A percentile compares a stretch with the other conserved stretches of the same genome.
Conservation (phyloP, 2,797 vertebrate genomes). For the Sebastes matsubarae region DNA sequence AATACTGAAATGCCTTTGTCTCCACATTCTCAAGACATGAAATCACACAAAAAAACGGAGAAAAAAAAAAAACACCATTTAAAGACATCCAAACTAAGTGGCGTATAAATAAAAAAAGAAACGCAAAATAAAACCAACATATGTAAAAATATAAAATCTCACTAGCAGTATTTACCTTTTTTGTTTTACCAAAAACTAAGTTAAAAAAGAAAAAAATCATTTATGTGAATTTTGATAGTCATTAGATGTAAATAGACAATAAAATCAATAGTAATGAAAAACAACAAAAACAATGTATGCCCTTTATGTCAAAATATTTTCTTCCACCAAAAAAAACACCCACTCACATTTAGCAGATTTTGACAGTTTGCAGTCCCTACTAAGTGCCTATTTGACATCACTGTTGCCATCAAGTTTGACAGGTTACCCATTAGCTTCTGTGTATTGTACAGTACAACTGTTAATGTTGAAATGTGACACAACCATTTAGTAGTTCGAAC, state of each 20-base stretch:
- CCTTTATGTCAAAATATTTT: slow-evolving; percentile 76
- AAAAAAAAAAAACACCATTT: slow-evolving; percentile 82
- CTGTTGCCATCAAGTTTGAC: slow-evolving; percentile 43
- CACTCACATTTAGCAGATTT: slow-evolving; percentile 64
- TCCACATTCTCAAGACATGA: slow-evolving; percentile 88
- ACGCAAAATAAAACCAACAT: slow-evolving; percentile 82
- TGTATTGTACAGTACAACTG: slow-evolving; percentile 28
- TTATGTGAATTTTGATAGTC: slow-evolving; percentile 83
- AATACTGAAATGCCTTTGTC: slow-evolving; percentile 98
- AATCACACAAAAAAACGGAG: slow-evolving; percentile 92
- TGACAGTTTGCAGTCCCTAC: slow-evolving; percentile 64
- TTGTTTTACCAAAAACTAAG: slow-evolving; percentile 82
- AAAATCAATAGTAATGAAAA: slow-evolving; percentile 71
- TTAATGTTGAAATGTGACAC: slow-evolving; percentile 30
- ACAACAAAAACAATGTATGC: slow-evolving; percentile 79
- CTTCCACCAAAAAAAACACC: slow-evolving; percentile 60
- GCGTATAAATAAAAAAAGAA: slow-evolving; percentile 92
- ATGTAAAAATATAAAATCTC: slow-evolving; percentile 92
- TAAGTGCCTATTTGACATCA: slow-evolving; percentile 66
- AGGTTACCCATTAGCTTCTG: slow-evolving; percentile 33
- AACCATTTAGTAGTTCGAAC: slow-evolving; percentile 24
- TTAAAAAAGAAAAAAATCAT: slow-evolving; percentile 78
- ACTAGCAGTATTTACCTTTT: slow-evolving; percentile 82
- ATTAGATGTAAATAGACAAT: slow-evolving; percentile 82
- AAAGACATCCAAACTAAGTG: slow-evolving; percentile 93